phyloP scores from a whole-genome alignment of 2,113 vertebrate species.

The Bubo scandiacus region DNA sequence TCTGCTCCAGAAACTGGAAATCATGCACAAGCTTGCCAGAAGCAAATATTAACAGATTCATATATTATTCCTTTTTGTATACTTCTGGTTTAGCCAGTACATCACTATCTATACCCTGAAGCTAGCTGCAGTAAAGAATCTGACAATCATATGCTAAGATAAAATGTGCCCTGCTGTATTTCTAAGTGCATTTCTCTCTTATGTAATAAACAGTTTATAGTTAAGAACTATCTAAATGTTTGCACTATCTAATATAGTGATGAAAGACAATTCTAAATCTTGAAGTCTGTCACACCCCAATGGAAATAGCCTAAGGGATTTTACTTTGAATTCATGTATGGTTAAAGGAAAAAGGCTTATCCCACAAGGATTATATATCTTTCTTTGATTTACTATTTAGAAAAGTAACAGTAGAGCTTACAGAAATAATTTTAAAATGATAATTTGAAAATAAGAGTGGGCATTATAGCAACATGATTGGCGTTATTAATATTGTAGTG shows the following conservation, averaged over 20 bases:
- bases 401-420: background rate
- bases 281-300: background rate
- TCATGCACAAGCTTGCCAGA: conserved; percentile 53
- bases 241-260: conserved; percentile 34
- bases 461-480: background rate
- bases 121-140: conserved; percentile 11
- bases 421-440: background rate
- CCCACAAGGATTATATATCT: background rate
- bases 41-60: conserved; percentile 66
- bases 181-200: conserved; percentile 59
- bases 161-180: conserved; percentile 52
- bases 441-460: background rate
- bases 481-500: background rate
- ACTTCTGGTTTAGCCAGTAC: conserved; percentile 41
- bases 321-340: background rate
- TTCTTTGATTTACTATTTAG: background rate
- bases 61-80: conserved; percentile 64
- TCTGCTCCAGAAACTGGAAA: conserved; percentile 65
- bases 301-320: conserved; percentile 36
- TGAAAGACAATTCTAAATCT: conserved; percentile 54
- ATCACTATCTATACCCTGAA: conserved; percentile 50
- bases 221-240: conserved; percentile 54
- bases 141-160: conserved; percentile 22
- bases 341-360: conserved; percentile 16
- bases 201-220: conserved; percentile 65